phyloP scores from a whole-genome alignment of 2,888 invertebrate species.

The Drosophila multiciliata region DNA sequence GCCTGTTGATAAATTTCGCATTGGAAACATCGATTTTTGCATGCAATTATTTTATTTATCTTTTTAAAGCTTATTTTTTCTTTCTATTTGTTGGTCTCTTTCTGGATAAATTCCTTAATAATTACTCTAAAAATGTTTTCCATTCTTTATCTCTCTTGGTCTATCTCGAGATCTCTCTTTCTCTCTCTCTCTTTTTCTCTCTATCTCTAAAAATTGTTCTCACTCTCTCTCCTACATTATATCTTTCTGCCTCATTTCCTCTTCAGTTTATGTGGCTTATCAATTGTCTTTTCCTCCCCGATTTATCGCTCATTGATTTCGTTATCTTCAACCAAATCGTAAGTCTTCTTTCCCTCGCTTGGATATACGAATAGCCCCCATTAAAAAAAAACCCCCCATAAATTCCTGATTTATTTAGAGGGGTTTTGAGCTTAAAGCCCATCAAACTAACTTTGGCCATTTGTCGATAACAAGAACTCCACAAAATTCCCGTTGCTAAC shows the following conservation, averaged over 20 bases:
- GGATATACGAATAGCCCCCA: slow-evolving; percentile 27
- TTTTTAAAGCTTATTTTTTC: not conserved
- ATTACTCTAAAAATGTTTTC: not conserved
- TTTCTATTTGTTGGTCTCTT: not conserved
- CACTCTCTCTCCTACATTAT: not conserved
- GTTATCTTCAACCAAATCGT: slow-evolving; percentile 14
- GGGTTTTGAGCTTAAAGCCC: slow-evolving; percentile 46
- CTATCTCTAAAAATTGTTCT: not conserved
- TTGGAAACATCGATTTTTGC: no score
- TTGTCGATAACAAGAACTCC: slow-evolving; percentile 12
- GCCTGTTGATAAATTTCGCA: no score
- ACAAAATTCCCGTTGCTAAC: not conserved
- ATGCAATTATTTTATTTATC: no score
- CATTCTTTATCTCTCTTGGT: not conserved
- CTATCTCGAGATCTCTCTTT: no score
- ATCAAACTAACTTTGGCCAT: slow-evolving; percentile 40
- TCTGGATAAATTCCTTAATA: not conserved
- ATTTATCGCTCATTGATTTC: slow-evolving; percentile 43
- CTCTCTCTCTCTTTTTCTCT: not conserved
- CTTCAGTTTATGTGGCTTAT: slow-evolving; percentile 10
- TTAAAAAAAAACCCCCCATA: slow-evolving; percentile 49
- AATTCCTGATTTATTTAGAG: slow-evolving; percentile 47
- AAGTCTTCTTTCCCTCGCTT: not conserved
- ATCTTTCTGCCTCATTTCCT: not conserved
- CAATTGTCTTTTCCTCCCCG: slow-evolving; percentile 10